phyloP scores from a whole-genome alignment of 35 echinoderm and acorn worm species.

The Hemicentrotus pulcherrimus region DNA sequence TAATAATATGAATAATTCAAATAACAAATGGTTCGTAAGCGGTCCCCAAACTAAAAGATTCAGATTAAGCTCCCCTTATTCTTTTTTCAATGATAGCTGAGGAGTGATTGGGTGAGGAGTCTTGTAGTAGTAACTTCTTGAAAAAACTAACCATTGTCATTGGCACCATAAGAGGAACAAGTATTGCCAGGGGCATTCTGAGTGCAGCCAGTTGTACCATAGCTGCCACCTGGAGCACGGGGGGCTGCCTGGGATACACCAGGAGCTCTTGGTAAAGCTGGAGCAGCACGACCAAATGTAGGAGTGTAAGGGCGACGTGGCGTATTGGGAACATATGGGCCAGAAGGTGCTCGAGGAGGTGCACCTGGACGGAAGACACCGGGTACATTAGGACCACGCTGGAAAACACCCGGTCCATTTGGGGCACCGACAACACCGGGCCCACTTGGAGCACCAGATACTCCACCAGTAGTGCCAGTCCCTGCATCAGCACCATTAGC shows the following conservation, averaged over 20 bases:
- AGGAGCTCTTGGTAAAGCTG: background rate
- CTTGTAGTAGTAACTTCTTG: too few relatives aligned
- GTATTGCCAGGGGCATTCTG: background rate
- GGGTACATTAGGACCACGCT: background rate
- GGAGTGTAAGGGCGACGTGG: background rate
- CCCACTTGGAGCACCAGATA: conserved; percentile 18
- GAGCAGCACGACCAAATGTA: background rate
- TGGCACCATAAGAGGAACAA: background rate
- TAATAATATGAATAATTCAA: too few relatives aligned
- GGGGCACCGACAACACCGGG: background rate
- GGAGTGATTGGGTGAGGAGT: too few relatives aligned
- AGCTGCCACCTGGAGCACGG: background rate
- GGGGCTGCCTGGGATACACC: background rate
- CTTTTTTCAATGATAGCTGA: too few relatives aligned
- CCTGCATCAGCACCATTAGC: background rate
- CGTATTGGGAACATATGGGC: background rate
- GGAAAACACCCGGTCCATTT: background rate
- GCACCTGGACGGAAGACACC: background rate
- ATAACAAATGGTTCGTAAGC: too few relatives aligned
- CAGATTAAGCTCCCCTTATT: too few relatives aligned
- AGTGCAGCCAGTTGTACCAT: background rate
- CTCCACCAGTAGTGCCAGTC: background rate
- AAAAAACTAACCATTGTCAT: background rate
- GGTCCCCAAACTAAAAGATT: too few relatives aligned
- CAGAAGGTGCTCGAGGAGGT: background rate